Evolutionary conservation across 1,140 invertebrate species (phyloP), one percentile per base, ranked within the genome.

Genomic region (Chironomus striatipennis): DNA sequence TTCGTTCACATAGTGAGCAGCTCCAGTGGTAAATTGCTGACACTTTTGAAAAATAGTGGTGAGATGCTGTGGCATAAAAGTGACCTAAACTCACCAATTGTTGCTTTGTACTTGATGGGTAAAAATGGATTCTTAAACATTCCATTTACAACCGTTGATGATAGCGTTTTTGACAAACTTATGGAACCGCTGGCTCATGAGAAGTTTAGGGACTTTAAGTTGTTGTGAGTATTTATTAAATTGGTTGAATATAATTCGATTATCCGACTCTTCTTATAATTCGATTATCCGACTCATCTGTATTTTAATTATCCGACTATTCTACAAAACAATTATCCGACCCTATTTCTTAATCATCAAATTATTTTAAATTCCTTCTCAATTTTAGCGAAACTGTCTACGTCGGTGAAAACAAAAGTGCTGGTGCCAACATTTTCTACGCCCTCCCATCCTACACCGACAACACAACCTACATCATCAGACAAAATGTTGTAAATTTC

Each of bases 371-470:
- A n/a, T 74, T 43, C 77, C 79, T 77, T 80, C n/a, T n/a, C 77
- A 81, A 81, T 88, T 85, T 78, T 81, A 96, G 93, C 77, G 93
- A 93, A 74, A 97, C 95, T 0, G 84, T 98, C n/a, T 99, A 97
- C 83, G 89, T 99, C 77, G 97, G 97, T 7, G 92, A 98, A 82
- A 91, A 95, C 12, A 57, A 57, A 15, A 57, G 47, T 15, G 47
- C 47, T 1, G 47, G 47, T 82, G 85, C 87, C 74, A 88, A 93
- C 81, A 94, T 76, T 17, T 83, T 96, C 2, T 99, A 98, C 83
- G 97, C 96, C 0, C 81, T 98, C 47, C 94, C 94, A 3, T 94
- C 95, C 0, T 83, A 97, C 20, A 94, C 96, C 0, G 96, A 98
- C 84, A 90, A 90, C 75, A 89, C 88, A 12, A 88, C 90, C 10